phyloP scores from a whole-genome alignment of 1,140 invertebrate species.

The Triops longicaudatus region DNA sequence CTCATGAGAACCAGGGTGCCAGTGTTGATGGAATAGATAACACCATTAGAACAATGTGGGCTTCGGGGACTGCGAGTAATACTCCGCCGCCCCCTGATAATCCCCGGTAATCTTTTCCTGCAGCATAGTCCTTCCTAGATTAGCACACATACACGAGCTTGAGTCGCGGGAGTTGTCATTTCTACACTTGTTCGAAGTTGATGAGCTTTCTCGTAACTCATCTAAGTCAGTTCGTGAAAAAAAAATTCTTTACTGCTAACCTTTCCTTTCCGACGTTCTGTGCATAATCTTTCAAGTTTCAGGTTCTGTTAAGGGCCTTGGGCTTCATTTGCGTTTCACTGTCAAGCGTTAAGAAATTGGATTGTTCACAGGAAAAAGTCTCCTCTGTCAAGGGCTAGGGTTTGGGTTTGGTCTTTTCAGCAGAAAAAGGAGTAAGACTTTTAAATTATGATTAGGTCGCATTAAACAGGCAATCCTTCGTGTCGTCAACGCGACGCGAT shows the following conservation, averaged over 20 bases:
- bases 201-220: neutral
- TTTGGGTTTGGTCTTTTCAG: neutral
- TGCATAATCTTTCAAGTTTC: neutral
- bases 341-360: neutral
- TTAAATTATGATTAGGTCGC: neutral
- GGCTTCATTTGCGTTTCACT: neutral
- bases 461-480: neutral
- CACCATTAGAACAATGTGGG: neutral
- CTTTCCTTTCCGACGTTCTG: neutral
- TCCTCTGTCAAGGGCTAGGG: neutral
- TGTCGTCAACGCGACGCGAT: neutral
- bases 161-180: neutral
- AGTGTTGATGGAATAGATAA: slow-evolving; percentile 1
- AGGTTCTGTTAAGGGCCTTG: neutral
- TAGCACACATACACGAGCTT: neutral
- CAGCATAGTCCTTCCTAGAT: neutral
- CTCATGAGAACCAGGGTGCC: neutral
- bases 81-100: neutral
- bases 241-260: neutral
- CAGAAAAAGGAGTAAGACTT: neutral
- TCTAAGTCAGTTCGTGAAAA: neutral
- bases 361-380: neutral
- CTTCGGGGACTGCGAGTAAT: too few relatives aligned
- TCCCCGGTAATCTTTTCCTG: too few relatives aligned
- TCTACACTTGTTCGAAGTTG: neutral